phyloP scores from a whole-genome alignment of 2,113 vertebrate genomes.

The Cranoglanis bouderius region DNA sequence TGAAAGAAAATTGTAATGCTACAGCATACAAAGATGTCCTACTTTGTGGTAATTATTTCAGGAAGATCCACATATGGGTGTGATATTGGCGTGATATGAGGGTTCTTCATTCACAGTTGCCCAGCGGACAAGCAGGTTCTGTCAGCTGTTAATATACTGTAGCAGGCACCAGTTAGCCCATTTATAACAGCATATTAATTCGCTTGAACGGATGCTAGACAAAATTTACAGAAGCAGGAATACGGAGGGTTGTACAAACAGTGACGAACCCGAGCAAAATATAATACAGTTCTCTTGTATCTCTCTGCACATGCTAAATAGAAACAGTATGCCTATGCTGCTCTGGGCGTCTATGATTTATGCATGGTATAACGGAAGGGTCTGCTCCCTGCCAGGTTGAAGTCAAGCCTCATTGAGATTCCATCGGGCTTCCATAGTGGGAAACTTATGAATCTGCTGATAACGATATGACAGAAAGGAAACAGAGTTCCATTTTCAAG shows the following conservation, averaged over 20 bases:
- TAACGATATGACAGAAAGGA: conserved; percentile 23
- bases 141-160: not conserved
- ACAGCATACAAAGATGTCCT: not conserved
- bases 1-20: not conserved
- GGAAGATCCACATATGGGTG: not conserved
- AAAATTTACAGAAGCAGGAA: not conserved
- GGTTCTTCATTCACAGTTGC: not conserved
- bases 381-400: conserved; percentile 26
- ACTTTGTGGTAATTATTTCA: not conserved
- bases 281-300: not conserved
- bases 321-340: conserved; percentile 17
- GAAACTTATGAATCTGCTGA: conserved; percentile 22
- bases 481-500: not conserved
- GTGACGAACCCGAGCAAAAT: not conserved
- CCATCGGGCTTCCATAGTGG: not conserved
- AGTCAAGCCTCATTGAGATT: conserved; percentile 53
- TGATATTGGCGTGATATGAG: not conserved
- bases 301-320: conserved; percentile 22
- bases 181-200: not conserved
- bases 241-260: not conserved
- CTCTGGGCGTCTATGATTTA: conserved; percentile 36
- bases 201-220: not conserved
- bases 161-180: not conserved
- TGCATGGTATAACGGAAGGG: conserved; percentile 28
- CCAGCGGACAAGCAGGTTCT: not conserved